Conservation (phyloP, 2,113 vertebrate species). For the Poecile atricapillus region DNA sequence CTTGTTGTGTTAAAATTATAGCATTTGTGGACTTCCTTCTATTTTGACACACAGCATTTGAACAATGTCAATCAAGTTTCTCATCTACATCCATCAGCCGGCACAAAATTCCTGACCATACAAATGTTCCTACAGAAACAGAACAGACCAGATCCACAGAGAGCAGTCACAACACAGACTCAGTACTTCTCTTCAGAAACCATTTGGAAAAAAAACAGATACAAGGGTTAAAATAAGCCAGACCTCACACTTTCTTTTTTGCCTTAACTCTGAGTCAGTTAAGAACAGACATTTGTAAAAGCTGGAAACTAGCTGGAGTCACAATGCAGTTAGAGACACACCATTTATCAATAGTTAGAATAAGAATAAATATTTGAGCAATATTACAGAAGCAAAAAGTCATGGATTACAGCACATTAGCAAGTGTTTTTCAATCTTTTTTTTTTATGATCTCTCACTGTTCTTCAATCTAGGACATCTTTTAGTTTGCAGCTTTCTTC, state of each 20-base stretch:
- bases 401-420: background rate
- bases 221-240: background rate
- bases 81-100: background rate
- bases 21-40: background rate
- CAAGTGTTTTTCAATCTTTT: background rate
- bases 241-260: background rate
- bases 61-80: background rate
- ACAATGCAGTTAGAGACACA: background rate
- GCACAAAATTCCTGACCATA: background rate
- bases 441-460: background rate
- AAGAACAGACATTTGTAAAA: background rate
- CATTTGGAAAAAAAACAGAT: background rate
- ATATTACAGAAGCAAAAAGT: background rate
- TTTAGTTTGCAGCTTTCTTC: background rate
- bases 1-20: background rate
- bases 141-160: background rate
- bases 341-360: background rate
- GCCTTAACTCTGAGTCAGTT: background rate
- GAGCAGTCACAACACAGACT: background rate
- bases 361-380: conserved; percentile 19
- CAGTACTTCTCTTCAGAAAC: background rate
- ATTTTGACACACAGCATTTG: background rate
- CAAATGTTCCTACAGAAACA: background rate
- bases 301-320: background rate
- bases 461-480: background rate